Base-by-base conservation (phyloP, 2,113 vertebrate genomes). In the Dipodomys merriami region DNA sequence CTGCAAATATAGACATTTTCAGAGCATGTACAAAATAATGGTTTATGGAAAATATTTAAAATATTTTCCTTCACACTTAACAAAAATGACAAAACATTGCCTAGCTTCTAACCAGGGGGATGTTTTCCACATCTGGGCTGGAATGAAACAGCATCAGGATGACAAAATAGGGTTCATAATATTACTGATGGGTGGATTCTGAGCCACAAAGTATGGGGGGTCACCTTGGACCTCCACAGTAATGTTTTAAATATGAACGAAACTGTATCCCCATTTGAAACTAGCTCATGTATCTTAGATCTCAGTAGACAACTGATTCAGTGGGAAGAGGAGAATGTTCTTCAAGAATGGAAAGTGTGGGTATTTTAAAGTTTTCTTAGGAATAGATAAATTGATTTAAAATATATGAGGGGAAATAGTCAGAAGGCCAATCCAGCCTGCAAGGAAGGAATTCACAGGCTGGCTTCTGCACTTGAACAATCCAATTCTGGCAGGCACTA, bases 11-110 rank as follows among this genome's bases (percentile, higher is more conserved):
- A 89, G 62, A 90, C 79, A 89, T 88, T 91, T 57, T 78, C 67
- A 88, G 86, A 91, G 60, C 84, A 95, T 88, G 77, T 33, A 69
- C 76, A 91, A 96, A 97, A 91, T 76, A 93, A 95, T 84, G 86
- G 95, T 90, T 91, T 86, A n/a, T 62, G 94, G 35, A 73, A 96
- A 95, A 86, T 93, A 90, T 88, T 96, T 92, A 86, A 85, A 96
- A 93, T 96, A 93, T 95, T 96, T 95, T 93, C 97, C 91, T 95
- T 96, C 71, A 93, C 92, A 95, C 87, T 74, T 96, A 96, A 79
- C 79, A 96, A 71, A 97, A 96, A 95, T 96, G 96, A 94, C 93
- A 97, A 95, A 95, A 93, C 93, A 96, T 83, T 95, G 89, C 81
- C 82, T 86, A 81, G 39, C 67, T 97, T 82, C 57, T 74, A 83